Base-by-base conservation (phyloP, 2,113 vertebrate genomes). In the Nesogale talazaci region DNA sequence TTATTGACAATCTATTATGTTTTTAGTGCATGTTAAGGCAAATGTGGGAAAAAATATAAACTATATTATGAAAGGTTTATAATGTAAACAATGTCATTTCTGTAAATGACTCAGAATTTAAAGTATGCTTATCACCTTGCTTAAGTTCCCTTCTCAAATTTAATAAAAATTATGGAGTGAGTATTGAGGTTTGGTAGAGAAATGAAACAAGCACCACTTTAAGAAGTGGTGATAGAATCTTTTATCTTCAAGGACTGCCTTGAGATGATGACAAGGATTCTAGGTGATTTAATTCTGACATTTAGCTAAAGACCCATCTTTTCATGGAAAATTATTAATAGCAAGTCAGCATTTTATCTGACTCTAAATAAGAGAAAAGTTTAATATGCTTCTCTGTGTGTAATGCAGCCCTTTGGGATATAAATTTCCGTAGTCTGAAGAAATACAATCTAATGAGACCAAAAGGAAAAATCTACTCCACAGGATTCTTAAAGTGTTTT, bases 251-350 rank as follows among this genome's bases (percentile, higher is more conserved):
- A 82, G 79, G 29, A 23, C 57, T 93, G 69, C 4, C 57, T 89
- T 93, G 83, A 74, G 57, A 75, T 76, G 61, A 87, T 82, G 78
- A 84, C 61, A 85, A 86, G 56, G 67, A 65, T 95, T 93, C 61
- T 77, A 90, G 59, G 27, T 80, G 81, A 94, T 90, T 89, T 91
- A 89, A 91, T 88, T 57, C 77, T 92, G 46, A 67, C 38, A 83
- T 94, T 96, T 95, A 22, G 83, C 76, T 94, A 81, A 92, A 94
- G 81, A 92, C 36, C 36, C 15, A 22, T 38, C 29, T 78, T 92
- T 34, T 52, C 20, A 40, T 46, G 46, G 57, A 89, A 77, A 22
- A 92, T 90, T 93, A 94, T 93, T 94, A 93, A 83, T 80, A 94
- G 46, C 11, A 29, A 78, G 46, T 93, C 77, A 92, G 75, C 29